Conservation (phyloP, 2,113 vertebrate genomes). For the Leptobrachium leishanense region DNA sequence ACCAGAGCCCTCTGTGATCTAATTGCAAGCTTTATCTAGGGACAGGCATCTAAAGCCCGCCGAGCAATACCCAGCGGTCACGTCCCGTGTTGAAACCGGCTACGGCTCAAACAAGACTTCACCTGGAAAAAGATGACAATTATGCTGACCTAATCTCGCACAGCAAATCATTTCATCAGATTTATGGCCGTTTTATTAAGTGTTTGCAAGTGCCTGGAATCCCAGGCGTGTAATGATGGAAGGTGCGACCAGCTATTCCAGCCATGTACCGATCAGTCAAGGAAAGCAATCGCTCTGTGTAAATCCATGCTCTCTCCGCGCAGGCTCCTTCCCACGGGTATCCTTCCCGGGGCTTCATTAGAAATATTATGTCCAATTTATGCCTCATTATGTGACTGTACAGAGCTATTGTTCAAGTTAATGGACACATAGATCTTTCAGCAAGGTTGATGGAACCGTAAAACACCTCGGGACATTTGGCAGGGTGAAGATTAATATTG, state of each 20-base stretch:
- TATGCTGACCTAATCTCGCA: slow-evolving; percentile 23
- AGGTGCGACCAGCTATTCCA: slow-evolving; percentile 16
- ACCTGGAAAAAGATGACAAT: slow-evolving; percentile 26
- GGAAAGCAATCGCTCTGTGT: slow-evolving; percentile 4
- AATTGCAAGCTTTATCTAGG: neutral
- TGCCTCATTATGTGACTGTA: slow-evolving; percentile 12
- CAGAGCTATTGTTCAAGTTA: neutral
- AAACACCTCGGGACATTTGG: slow-evolving; percentile 25
- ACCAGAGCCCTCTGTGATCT: neutral
- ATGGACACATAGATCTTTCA: slow-evolving; percentile 24
- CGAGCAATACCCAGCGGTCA: neutral
- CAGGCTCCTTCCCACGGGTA: slow-evolving; percentile 1
- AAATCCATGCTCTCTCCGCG: slow-evolving; percentile 6
- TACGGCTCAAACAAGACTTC: neutral
- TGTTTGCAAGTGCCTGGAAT: slow-evolving; percentile 44
- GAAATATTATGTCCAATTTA: slow-evolving; percentile 9
- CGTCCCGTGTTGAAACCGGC: neutral
- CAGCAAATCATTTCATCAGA: slow-evolving; percentile 24
- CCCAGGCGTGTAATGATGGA: slow-evolving; percentile 30
- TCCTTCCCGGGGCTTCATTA: slow-evolving; percentile 1
- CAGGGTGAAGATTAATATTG: slow-evolving; percentile 28
- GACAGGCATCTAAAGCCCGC: neutral
- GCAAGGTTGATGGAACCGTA: neutral
- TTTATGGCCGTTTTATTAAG: slow-evolving; percentile 41
- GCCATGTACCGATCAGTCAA: slow-evolving; percentile 22